Evolutionary conservation across 1,140 invertebrate genomes (phyloP), one percentile per base, ranked within the genome.

Genomic region (Monochamus saltuarius): DNA sequence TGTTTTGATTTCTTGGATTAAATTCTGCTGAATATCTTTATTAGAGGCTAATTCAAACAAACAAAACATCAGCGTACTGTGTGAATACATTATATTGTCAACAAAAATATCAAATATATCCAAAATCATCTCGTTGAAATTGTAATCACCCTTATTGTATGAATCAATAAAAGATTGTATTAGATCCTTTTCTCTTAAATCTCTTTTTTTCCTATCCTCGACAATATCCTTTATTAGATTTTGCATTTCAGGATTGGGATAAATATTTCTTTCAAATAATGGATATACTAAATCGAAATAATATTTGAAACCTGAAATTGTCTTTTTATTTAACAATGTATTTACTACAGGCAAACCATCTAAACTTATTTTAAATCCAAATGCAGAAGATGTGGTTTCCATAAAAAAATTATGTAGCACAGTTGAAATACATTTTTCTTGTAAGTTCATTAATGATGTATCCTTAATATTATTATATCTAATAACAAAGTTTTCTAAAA

Each of bases 1-100:
- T 56, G 64, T 42, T 39, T 49, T 34, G 9, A 69, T 60, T 61
- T 69, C 67, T 36, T 62, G 64, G 34, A 61, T 59, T 11, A 67
- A 34, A 45, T 69, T 65, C 3, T 62, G 49, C 19, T 69, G 67
- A 17, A 65, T 61, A 11, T 69, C 67, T 2, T 29, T 39, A 55
- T 64, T 57, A 9, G 47, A 19, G 14, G 56, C 53, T 38, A 69
- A 56, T 56, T 69, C 67, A 35, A 64, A 68, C 7, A 68, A 40
- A 34, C 60, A 57, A 46, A 64, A 57, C n/a, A 62, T 17, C 9
- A 59, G 29, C 22, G 42, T 17, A 1, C 53, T 55, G 58, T 55
- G 61, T 7, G 45, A 29, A 38, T 57, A 51, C 36, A 16, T 43
- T 0, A 68, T 17, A 34, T 29, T 56, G 19, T 61, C 52, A 4